Evolutionary conservation across 2,888 invertebrate genomes (phyloP).

Genomic region (Andrena praecox): DNA sequence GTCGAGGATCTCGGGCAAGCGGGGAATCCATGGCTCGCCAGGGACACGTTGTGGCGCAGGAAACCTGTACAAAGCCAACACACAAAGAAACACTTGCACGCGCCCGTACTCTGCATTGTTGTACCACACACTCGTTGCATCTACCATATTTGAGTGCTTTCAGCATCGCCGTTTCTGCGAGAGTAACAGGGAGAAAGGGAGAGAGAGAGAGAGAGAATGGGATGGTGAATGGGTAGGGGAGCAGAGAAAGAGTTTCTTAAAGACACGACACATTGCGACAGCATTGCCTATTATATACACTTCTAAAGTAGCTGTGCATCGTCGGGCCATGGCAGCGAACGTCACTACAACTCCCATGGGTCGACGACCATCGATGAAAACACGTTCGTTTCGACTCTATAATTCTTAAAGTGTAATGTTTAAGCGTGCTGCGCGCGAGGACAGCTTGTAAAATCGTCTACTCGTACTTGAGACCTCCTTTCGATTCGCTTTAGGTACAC

Average conservation of each 20-base stretch:
- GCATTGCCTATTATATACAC: conserved; percentile 59
- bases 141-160: conserved; percentile 37
- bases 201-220: not conserved
- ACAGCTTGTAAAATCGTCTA: conserved; percentile 26
- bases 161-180: conserved; percentile 49
- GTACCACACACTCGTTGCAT: conserved; percentile 39
- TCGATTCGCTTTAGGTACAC: conserved; percentile 31
- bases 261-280: conserved; percentile 41
- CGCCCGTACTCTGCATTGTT: conserved; percentile 51
- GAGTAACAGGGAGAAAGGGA: not conserved
- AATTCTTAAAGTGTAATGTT: conserved; percentile 47
- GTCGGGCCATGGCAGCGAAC: conserved; percentile 9
- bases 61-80: conserved; percentile 27
- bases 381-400: conserved; percentile 40
- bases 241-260: conserved; percentile 20
- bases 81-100: conserved; percentile 36
- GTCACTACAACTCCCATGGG: not conserved
- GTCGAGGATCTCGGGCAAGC: not conserved
- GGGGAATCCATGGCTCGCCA: not conserved
- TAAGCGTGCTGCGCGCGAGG: conserved; percentile 29
- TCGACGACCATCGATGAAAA: conserved; percentile 15
- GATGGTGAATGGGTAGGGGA: not conserved
- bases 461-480: conserved; percentile 23
- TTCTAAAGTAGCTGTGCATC: conserved; percentile 39
- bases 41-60: not conserved